A percentile compares a stretch with the other conserved stretches of the same genome.
Evolutionary conservation across 2,797 vertebrate species (phyloP).

Genomic region (Hylomyscus alleni): DNA sequence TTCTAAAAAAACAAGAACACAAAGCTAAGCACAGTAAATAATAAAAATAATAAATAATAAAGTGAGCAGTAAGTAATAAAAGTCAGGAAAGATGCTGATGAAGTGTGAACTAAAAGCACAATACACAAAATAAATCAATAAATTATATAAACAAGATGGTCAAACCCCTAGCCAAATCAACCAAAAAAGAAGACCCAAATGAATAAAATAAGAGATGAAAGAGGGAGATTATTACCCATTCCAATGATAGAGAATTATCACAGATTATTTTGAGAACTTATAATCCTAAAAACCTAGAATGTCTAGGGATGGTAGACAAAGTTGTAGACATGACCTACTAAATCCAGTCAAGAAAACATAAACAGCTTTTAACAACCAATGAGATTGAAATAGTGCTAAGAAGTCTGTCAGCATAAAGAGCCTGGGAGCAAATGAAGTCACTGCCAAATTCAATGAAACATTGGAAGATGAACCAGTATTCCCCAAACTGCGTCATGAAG

Average conservation of each 20-base stretch:
- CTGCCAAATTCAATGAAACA: background rate
- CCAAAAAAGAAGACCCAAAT: background rate
- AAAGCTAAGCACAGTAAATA: background rate
- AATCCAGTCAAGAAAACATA: background rate
- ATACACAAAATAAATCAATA: background rate
- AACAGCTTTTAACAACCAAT: background rate
- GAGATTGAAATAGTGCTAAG: background rate
- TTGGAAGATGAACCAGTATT: background rate
- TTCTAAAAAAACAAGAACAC: background rate
- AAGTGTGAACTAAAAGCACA: background rate
- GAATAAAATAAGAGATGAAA: background rate
- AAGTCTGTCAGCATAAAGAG: background rate
- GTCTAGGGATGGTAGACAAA: no score
- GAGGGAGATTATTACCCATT: background rate
- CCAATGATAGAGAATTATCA: background rate
- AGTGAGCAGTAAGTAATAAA: background rate
- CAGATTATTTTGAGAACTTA: background rate
- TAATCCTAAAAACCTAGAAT: background rate
- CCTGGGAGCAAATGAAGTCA: background rate
- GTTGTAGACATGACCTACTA: background rate
- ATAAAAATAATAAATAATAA: no score
- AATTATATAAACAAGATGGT: background rate
- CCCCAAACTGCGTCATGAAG: background rate
- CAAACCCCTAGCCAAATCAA: background rate
- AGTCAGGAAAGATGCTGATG: background rate